Percentiles rank a stretch among this genome's conserved stretches.
Conservation (phyloP, 2,797 vertebrate genomes). For the Hemitrygon akajei region DNA sequence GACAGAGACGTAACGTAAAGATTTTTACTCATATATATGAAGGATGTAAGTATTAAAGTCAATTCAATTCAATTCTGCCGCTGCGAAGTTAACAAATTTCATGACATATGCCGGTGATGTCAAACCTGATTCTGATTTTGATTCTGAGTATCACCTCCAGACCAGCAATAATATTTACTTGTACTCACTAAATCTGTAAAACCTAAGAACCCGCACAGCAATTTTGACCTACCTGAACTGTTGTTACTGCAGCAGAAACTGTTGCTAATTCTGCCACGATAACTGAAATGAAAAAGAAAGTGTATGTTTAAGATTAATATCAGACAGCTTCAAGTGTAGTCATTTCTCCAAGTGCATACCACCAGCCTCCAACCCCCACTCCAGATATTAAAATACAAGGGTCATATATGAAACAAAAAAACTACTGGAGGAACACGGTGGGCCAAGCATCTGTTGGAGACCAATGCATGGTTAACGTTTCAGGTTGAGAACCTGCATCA, state of each 20-base stretch:
- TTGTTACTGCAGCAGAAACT: constrained; percentile 60
- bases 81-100: too few relatives aligned
- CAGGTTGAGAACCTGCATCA: too few relatives aligned
- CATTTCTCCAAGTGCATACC: neutral
- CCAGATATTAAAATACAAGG: neutral
- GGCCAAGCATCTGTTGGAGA: too few relatives aligned
- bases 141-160: neutral
- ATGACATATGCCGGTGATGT: too few relatives aligned
- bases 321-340: neutral
- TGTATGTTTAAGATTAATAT: neutral
- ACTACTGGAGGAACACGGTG: too few relatives aligned
- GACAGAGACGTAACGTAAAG: too few relatives aligned
- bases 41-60: too few relatives aligned
- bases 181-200: neutral
- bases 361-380: too few relatives aligned
- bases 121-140: too few relatives aligned
- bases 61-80: too few relatives aligned
- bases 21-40: too few relatives aligned
- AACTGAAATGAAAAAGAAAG: neutral
- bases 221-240: constrained; percentile 55
- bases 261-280: constrained; percentile 31
- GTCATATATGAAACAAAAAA: neutral
- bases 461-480: too few relatives aligned
- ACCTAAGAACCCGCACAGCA: neutral
- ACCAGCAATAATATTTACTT: neutral